Evolutionary conservation across 2,113 vertebrate genomes (phyloP).

Genomic region (Nerophis lumbriciformis): DNA sequence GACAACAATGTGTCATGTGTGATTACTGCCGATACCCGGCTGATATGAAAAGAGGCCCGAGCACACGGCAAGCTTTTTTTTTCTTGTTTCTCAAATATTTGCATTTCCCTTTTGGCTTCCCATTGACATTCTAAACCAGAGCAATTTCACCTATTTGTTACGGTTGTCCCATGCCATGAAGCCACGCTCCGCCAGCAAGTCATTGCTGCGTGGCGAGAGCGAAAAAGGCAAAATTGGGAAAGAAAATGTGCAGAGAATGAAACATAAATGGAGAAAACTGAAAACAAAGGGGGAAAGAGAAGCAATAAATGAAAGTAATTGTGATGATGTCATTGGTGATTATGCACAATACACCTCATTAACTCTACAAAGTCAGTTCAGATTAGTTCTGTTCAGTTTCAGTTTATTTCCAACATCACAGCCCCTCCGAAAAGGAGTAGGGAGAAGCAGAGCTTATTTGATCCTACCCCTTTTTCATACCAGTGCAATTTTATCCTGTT

Average conservation of each 20-base stretch:
- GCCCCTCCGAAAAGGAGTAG: too few species aligned
- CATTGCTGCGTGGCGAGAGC: conserved; percentile 42
- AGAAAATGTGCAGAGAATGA: conserved; percentile 16
- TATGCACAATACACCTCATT: too few species aligned
- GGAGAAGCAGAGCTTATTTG: too few species aligned
- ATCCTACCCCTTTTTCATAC: too few species aligned
- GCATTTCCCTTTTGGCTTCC: conserved; percentile 34
- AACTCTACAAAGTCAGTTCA: too few species aligned
- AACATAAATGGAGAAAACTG: neutral
- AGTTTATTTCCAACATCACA: too few species aligned
- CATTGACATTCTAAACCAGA: conserved; percentile 45
- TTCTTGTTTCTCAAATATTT: conserved; percentile 22
- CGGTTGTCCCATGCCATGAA: conserved; percentile 56
- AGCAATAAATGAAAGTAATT: neutral
- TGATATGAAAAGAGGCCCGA: conserved; percentile 35
- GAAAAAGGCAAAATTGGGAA: conserved; percentile 29
- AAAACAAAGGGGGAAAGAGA: neutral
- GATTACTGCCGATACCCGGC: conserved; percentile 36
- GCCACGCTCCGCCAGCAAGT: conserved; percentile 37
- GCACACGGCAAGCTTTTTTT: conserved; percentile 14
- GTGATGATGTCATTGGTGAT: too few species aligned
- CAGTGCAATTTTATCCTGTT: too few species aligned
- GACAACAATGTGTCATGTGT: conserved; percentile 34
- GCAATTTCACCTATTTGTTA: conserved; percentile 51
- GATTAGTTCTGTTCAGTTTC: too few species aligned